phyloP scores from a whole-genome alignment of 2,113 vertebrate genomes.

The Colius striatus region DNA sequence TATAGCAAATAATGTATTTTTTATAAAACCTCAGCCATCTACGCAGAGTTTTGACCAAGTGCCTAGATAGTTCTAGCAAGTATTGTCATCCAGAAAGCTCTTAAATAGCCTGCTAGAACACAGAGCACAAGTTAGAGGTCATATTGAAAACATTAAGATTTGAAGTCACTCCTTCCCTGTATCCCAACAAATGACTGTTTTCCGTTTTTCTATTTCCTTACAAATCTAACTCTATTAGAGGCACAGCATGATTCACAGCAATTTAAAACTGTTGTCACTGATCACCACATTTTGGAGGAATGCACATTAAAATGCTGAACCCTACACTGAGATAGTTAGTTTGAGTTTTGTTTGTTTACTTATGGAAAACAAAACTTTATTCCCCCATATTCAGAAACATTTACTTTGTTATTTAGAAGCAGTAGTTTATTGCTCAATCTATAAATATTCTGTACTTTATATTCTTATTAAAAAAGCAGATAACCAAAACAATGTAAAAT shows the following conservation, averaged over 20 bases:
- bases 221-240: constrained; percentile 33
- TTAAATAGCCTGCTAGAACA: not conserved
- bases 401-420: not conserved
- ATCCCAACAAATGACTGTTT: not conserved
- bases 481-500: not conserved
- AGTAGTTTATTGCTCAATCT: not conserved
- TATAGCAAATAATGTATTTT: not conserved
- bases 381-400: not conserved
- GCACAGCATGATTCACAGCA: constrained; percentile 19
- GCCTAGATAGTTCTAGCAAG: not conserved
- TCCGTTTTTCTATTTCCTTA: constrained; percentile 44
- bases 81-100: not conserved
- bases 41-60: not conserved
- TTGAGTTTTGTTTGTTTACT: not conserved
- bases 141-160: constrained; percentile 41
- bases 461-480: not conserved
- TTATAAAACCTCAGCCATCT: not conserved
- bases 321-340: not conserved
- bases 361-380: not conserved
- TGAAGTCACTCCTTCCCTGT: not conserved
- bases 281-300: not conserved
- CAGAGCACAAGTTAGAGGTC: not conserved
- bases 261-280: not conserved
- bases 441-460: not conserved
- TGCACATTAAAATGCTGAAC: not conserved